Evolutionary conservation across 2,888 invertebrate species (phyloP).

Genomic region (Noctua janthe): DNA sequence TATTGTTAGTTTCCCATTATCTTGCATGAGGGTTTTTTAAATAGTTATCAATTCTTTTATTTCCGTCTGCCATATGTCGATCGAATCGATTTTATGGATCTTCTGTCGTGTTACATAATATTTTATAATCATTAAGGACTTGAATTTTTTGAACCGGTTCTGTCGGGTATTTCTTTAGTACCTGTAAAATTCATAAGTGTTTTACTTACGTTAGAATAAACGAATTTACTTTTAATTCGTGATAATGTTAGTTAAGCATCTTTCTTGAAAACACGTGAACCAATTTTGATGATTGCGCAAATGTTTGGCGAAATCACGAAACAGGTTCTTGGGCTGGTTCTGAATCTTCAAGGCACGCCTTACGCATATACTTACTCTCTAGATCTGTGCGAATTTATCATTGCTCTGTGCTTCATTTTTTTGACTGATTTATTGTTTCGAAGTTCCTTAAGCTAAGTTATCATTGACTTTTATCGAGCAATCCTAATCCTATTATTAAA

Average conservation of each 20-base stretch:
- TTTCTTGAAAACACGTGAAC: conserved; percentile 36
- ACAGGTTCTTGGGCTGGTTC: conserved; percentile 51
- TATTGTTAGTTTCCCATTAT: conserved; percentile 69
- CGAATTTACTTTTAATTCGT: conserved; percentile 24
- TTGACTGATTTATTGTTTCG: not conserved
- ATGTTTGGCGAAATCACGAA: conserved; percentile 46
- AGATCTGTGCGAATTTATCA: conserved; percentile 11
- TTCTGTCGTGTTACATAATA: conserved; percentile 42
- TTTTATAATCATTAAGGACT: conserved; percentile 46
- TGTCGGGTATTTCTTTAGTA: conserved; percentile 33
- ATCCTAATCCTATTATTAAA: too few relatives aligned
- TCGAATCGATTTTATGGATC: conserved; percentile 63
- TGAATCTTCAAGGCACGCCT: conserved; percentile 28
- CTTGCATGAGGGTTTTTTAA: conserved; percentile 77
- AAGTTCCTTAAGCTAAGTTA: not conserved
- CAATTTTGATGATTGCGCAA: conserved; percentile 48
- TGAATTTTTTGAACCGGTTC: conserved; percentile 50
- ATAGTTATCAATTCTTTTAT: conserved; percentile 74
- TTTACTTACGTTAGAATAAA: conserved; percentile 27
- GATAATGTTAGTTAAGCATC: conserved; percentile 23
- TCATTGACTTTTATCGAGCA: not conserved
- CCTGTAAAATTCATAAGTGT: conserved; percentile 7
- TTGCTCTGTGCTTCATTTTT: not conserved
- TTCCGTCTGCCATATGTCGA: conserved; percentile 66
- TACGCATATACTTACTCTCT: conserved; percentile 26